Evolutionary conservation across 2,888 invertebrate genomes (phyloP), one percentile per base, ranked within the genome.

Genomic region (Abscondita cerata): DNA sequence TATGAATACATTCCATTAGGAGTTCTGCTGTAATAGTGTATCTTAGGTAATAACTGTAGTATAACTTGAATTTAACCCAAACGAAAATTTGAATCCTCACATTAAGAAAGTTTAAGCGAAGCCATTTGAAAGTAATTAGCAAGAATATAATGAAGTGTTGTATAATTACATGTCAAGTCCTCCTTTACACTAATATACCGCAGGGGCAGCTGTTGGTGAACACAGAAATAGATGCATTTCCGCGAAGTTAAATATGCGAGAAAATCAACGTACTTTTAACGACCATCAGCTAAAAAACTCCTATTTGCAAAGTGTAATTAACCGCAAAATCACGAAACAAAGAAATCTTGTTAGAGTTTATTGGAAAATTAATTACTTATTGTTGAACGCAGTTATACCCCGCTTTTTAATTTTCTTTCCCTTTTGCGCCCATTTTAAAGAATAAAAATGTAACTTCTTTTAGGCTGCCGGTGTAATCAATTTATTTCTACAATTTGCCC

Each of bases 111-210:
- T 47, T 47, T 16, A 59, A 47, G 36, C 52, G 20, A 53, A 59
- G 62, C 64, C 69, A 72, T 73, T 71, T 65, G 66, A 72, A 74
- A 66, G 71, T 72, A 73, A 74, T 73, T 73, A 73, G 70, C 70
- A 59, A 65, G 66, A 69, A 71, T 69, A 72, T 72, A 73, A 74
- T 73, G 70, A 72, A 72, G 73, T 70, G 73, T 70, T 70, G 72
- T 73, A 71, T 72, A 73, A 73, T 72, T 72, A 70, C 67, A 63
- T 68, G 70, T 71, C 69, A 63, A 63, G 65, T 67, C 67, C 67
- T 66, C 67, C 65, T 59, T 67, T 67, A 63, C 66, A 63, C 65
- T 66, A 71, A 70, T 71, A 72, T 68, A 72, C 72, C 71, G 59
- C 72, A 71, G 59, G 70, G 70, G 69, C 72, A 74, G 71, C 71